phyloP scores from a whole-genome alignment of 2,113 vertebrate genomes.

The Menura novaehollandiae region DNA sequence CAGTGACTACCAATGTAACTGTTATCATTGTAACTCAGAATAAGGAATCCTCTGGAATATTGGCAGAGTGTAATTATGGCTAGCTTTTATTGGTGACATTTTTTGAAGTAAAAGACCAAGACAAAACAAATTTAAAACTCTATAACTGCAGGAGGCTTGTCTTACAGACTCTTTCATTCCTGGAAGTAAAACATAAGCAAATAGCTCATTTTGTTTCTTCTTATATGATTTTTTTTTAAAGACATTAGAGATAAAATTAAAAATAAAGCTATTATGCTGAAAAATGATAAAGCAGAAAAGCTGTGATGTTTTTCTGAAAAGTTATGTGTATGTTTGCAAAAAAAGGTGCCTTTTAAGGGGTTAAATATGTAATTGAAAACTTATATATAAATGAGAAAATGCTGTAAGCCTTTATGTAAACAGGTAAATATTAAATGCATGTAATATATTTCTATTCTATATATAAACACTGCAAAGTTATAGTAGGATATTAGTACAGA shows the following conservation, averaged over 20 bases:
- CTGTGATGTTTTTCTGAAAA: neutral
- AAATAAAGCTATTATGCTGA: neutral
- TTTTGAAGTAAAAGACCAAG: neutral
- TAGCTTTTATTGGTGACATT: neutral
- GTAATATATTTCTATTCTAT: neutral
- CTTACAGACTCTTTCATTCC: neutral
- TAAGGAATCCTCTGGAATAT: neutral
- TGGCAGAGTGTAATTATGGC: neutral
- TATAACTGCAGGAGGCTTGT: neutral
- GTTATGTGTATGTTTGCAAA: neutral
- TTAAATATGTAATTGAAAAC: neutral
- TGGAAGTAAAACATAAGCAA: neutral
- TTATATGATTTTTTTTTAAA: neutral
- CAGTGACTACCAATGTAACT: too few relatives aligned
- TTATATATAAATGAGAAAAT: neutral
- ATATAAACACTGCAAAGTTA: neutral
- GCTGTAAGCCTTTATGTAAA: neutral
- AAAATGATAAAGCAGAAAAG: neutral
- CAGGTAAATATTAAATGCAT: neutral
- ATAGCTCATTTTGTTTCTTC: neutral
- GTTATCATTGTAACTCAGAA: neutral
- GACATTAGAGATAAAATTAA: neutral
- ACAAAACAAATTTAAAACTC: neutral
- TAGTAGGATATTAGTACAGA: neutral
- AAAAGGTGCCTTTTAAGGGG: neutral